A percentile compares a stretch with the other conserved stretches of the same genome.
Conservation (phyloP, 2,888 invertebrate species). For the Blera fallax region DNA sequence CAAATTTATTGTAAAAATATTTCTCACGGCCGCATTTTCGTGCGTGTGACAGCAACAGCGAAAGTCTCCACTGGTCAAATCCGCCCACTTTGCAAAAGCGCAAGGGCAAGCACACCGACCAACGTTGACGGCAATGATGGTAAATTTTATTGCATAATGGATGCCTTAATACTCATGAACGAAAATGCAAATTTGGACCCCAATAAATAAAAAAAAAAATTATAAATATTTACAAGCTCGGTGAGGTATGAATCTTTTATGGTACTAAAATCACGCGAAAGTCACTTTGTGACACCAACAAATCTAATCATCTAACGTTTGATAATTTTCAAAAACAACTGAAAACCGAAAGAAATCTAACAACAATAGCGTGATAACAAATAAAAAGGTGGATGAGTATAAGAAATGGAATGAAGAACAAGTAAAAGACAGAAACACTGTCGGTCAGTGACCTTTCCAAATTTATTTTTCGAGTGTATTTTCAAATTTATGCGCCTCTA, state of each 20-base stretch:
- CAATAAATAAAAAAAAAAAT: neutral
- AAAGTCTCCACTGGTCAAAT: neutral
- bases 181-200: neutral
- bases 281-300: neutral
- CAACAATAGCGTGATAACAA: slow-evolving; percentile 1
- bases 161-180: neutral
- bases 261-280: neutral
- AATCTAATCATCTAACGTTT: slow-evolving; percentile 14
- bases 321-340: neutral
- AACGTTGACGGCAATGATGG: neutral
- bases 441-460: slow-evolving; percentile 41
- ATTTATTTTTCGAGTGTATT: slow-evolving; percentile 37
- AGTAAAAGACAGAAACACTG: slow-evolving; percentile 25
- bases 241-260: neutral
- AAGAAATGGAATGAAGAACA: slow-evolving; percentile 2
- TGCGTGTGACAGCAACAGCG: slow-evolving; percentile 24
- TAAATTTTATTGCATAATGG: slow-evolving; percentile 14
- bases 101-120: neutral
- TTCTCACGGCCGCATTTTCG: neutral
- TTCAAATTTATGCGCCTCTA: slow-evolving; percentile 32
- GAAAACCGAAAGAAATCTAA: neutral
- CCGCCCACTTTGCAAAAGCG: slow-evolving; percentile 14
- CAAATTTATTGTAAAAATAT: slow-evolving; percentile 12
- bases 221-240: neutral
- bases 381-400: neutral